Conservation (phyloP, 2,888 invertebrate genomes). For the Ennomos fuscantarius region DNA sequence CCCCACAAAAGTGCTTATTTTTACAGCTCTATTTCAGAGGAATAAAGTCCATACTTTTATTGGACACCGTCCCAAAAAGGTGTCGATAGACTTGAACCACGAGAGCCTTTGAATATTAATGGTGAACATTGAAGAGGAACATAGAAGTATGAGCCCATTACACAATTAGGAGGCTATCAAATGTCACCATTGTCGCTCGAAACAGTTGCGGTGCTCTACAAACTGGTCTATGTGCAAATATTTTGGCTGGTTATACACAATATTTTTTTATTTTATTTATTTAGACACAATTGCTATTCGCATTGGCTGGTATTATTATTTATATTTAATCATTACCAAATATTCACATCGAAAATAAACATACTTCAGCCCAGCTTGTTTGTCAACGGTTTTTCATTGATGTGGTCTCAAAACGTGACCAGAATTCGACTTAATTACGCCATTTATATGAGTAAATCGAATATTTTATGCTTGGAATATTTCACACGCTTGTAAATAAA, state of each 20-base stretch:
- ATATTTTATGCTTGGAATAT: conserved; percentile 11
- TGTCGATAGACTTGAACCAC: conserved; percentile 59
- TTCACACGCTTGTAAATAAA: background rate
- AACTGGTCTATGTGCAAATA: too few species aligned
- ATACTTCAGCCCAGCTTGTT: conserved; percentile 9
- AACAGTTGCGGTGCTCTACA: background rate
- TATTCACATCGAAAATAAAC: background rate
- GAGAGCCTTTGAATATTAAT: conserved; percentile 73
- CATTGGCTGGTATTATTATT: too few species aligned
- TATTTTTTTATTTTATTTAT: too few species aligned
- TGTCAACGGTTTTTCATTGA: conserved; percentile 17
- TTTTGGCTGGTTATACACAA: too few species aligned
- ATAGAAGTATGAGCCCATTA: conserved; percentile 35
- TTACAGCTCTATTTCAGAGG: conserved; percentile 30
- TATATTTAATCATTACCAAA: too few species aligned
- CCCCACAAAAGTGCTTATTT: conserved; percentile 28
- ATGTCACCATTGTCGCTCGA: conserved; percentile 25
- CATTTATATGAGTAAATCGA: conserved; percentile 13
- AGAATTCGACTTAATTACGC: conserved; percentile 15
- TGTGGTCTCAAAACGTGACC: conserved; percentile 13
- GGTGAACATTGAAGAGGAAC: conserved; percentile 53
- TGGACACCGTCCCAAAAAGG: conserved; percentile 42
- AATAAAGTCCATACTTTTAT: conserved; percentile 37
- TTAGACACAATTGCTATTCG: too few species aligned
- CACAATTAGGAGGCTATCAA: conserved; percentile 35